Percentiles rank a stretch among this genome's conserved stretches.
Conservation (phyloP, 1,140 invertebrate species). For the Cydia pomonella region DNA sequence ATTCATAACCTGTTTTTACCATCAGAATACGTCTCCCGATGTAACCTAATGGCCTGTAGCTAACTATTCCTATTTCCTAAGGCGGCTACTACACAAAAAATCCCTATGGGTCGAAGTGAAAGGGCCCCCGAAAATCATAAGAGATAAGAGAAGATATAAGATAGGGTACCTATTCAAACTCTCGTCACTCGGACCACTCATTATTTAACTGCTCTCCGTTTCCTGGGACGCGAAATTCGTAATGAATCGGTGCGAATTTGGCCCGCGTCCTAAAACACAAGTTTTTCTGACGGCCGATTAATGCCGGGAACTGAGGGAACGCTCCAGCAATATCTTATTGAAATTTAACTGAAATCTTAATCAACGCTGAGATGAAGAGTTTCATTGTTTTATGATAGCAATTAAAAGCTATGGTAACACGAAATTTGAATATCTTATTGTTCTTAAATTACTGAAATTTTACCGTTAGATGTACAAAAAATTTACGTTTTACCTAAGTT, state of each 20-base stretch:
- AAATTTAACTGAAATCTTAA: neutral
- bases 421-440: neutral
- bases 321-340: neutral
- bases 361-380: neutral
- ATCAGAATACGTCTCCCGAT: no score
- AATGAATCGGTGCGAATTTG: conserved; percentile 26
- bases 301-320: neutral
- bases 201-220: conserved; percentile 23
- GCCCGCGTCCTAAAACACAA: conserved; percentile 24
- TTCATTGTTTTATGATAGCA: neutral
- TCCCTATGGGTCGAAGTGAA: no score
- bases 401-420: neutral
- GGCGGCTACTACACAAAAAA: no score
- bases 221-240: conserved; percentile 19
- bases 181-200: neutral
- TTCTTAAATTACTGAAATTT: no score
- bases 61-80: no score
- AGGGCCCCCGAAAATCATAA: no score
- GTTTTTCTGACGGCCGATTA: conserved; percentile 5
- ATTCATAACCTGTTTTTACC: no score
- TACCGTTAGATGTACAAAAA: no score
- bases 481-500: no score
- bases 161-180: no score
- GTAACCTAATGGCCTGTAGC: no score
- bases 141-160: no score